Conservation (phyloP, 2,797 vertebrate genomes). For the Synaphobranchus kaupii region DNA sequence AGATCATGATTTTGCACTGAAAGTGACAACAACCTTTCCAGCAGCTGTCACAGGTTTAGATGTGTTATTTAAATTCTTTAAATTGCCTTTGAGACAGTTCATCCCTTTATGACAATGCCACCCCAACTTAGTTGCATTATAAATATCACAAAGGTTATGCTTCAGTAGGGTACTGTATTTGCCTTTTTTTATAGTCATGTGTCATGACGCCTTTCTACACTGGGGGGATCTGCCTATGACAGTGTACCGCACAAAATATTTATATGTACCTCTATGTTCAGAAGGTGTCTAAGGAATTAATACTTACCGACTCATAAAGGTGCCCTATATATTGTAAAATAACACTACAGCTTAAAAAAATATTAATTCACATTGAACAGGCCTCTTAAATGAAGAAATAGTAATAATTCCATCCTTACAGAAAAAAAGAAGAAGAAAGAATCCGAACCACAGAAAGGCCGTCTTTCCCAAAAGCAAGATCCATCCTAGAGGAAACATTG, state of each 20-base stretch:
- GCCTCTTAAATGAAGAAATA: not conserved
- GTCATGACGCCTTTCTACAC: not conserved
- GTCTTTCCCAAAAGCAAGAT: not conserved
- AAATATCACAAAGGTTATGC: constrained; percentile 1
- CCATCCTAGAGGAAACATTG: not conserved
- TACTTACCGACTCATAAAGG: not conserved
- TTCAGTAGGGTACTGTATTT: not conserved
- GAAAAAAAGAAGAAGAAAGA: constrained; percentile 9
- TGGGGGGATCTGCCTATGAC: not conserved
- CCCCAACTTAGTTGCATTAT: not conserved
- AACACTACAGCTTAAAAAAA: not conserved
- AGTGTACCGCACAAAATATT: not conserved
- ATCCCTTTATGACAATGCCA: constrained; percentile 4
- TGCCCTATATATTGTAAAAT: not conserved
- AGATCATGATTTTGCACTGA: not conserved
- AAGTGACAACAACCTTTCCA: not conserved
- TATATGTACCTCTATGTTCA: not conserved
- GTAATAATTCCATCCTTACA: not conserved
- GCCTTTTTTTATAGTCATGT: not conserved
- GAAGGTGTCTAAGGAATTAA: not conserved
- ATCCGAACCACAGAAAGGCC: not conserved
- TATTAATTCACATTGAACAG: not conserved
- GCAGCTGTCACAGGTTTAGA: constrained; percentile 29
- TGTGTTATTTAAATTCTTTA: constrained; percentile 24
- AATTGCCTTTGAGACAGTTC: constrained; percentile 22